Conservation (phyloP, 1,140 invertebrate species). For the Lordiphosa mommai region DNA sequence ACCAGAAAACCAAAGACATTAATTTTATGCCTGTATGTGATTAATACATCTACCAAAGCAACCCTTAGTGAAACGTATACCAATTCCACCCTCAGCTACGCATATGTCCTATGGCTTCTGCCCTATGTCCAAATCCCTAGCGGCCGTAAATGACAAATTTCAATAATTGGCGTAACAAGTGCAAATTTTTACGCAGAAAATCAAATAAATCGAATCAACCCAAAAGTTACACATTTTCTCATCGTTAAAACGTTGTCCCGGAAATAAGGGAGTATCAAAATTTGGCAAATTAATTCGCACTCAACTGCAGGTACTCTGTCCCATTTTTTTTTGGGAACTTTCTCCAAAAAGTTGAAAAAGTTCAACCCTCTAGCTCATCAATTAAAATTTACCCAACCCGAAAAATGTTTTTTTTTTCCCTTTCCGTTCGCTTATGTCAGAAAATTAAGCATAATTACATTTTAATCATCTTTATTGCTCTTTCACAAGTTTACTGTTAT, state of each 20-base stretch:
- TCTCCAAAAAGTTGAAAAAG: slow-evolving; percentile 63
- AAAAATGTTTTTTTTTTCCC: slow-evolving; percentile 19
- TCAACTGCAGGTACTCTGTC: slow-evolving; percentile 44
- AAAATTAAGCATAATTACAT: slow-evolving; percentile 79
- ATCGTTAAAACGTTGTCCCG: slow-evolving; percentile 28
- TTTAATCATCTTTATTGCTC: slow-evolving; percentile 79
- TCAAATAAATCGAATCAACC: slow-evolving; percentile 29
- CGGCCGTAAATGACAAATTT: slow-evolving; percentile 33
- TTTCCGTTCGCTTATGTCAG: slow-evolving; percentile 38
- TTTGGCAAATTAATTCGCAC: slow-evolving; percentile 63
- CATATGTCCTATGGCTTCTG: slow-evolving; percentile 6
- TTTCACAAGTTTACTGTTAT: slow-evolving; percentile 75
- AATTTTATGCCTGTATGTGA: slow-evolving; percentile 72
- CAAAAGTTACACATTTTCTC: slow-evolving; percentile 40
- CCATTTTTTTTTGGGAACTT: background rate
- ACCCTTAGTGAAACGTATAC: slow-evolving; percentile 5
- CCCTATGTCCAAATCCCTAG: slow-evolving; percentile 36
- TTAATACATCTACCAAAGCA: slow-evolving; percentile 30
- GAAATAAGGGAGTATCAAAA: slow-evolving; percentile 61
- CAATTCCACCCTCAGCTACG: slow-evolving; percentile 11
- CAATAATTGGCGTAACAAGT: slow-evolving; percentile 71
- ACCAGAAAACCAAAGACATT: slow-evolving; percentile 38
- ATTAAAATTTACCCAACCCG: slow-evolving; percentile 61
- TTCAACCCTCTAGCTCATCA: slow-evolving; percentile 72
- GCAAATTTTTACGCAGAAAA: slow-evolving; percentile 39